Conservation (phyloP, 1,140 invertebrate genomes). For the Listronotus oregonensis region DNA sequence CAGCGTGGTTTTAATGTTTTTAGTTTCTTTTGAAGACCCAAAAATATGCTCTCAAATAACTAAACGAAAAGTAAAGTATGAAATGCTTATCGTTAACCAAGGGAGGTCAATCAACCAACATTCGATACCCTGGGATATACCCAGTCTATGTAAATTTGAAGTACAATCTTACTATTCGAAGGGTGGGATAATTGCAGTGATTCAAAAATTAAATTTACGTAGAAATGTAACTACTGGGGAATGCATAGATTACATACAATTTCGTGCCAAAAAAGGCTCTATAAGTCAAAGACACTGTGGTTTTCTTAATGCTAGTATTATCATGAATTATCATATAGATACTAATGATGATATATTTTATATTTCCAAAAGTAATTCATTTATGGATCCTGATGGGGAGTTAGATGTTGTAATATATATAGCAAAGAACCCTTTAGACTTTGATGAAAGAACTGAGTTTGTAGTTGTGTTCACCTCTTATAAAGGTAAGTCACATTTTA, state of each 20-base stretch:
- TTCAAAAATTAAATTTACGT: constrained; percentile 16
- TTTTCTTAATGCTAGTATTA: not conserved
- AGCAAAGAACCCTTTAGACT: not conserved
- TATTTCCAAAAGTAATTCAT: constrained; percentile 5
- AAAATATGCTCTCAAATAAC: constrained; percentile 16
- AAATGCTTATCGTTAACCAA: constrained; percentile 5
- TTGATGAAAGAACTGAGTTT: constrained; percentile 12
- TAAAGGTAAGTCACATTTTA: constrained; percentile 4
- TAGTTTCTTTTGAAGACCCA: not conserved
- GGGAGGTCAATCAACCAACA: not conserved
- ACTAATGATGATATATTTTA: not conserved
- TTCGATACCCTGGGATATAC: not conserved
- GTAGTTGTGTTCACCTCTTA: constrained; percentile 21
- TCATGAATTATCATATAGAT: not conserved
- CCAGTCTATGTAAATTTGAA: constrained; percentile 15
- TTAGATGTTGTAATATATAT: constrained; percentile 21
- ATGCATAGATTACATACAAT: constrained; percentile 18
- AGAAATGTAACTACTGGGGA: not conserved
- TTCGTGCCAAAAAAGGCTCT: constrained; percentile 10
- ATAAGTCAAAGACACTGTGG: constrained; percentile 8
- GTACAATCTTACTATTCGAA: constrained; percentile 6
- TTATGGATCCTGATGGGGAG: constrained; percentile 9
- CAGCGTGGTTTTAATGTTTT: not conserved
- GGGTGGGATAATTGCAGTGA: constrained; percentile 21
- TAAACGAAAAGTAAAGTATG: constrained; percentile 16